phyloP scores from a whole-genome alignment of 2,113 vertebrate genomes.

The Gulo gulo region DNA sequence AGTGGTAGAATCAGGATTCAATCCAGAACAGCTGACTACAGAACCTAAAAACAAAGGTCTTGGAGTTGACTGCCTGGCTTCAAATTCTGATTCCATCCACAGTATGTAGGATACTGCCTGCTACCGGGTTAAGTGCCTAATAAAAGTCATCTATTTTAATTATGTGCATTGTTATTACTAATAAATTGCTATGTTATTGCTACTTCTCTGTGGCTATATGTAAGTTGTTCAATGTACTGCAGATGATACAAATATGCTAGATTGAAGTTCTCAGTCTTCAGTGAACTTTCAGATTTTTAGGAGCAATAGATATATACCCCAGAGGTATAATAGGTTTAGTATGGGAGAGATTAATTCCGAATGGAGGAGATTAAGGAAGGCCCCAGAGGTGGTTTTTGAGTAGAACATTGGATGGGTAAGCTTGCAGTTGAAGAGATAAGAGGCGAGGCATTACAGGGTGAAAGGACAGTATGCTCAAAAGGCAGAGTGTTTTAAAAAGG shows the following conservation, averaged over 20 bases:
- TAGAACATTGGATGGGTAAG: background rate
- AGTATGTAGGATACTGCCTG: background rate
- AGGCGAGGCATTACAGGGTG: background rate
- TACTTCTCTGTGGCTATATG: background rate
- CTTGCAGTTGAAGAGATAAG: background rate
- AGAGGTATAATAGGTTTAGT: background rate
- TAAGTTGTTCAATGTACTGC: background rate
- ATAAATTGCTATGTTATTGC: background rate
- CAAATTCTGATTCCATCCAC: background rate
- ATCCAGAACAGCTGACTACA: background rate
- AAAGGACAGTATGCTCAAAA: background rate
- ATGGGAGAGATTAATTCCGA: background rate
- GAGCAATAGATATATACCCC: background rate
- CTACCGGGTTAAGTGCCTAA: background rate
- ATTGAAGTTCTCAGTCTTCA: background rate
- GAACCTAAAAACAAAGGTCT: background rate
- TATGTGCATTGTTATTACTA: background rate
- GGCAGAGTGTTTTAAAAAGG: background rate
- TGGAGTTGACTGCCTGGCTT: background rate
- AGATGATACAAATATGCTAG: background rate
- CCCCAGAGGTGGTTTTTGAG: background rate
- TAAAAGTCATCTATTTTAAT: background rate
- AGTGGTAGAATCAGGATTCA: background rate
- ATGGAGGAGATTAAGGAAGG: background rate
- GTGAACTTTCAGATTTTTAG: background rate